Evolutionary conservation across 2,113 vertebrate species (phyloP), one percentile per base, ranked within the genome.

Genomic region (Neogale vison): DNA sequence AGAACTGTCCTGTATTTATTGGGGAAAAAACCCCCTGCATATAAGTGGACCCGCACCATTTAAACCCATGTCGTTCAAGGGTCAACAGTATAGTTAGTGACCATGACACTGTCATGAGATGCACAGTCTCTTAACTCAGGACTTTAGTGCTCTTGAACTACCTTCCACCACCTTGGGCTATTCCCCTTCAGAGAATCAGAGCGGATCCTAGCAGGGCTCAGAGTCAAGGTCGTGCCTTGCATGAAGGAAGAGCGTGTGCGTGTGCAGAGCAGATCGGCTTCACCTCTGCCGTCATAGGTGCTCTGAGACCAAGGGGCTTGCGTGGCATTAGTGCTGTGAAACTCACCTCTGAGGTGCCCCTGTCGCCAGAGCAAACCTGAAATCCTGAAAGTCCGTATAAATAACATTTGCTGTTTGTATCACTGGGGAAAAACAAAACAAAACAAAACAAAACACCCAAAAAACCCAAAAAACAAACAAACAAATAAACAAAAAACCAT

Each of bases 131-230:
- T 45, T 4, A 0, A 24, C 1, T 13, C 13, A 4, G 36, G 12
- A 31, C 2, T 8, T 63, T 26, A 18, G 11, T 65, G 90, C 47
- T 21, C 11, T 4, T 9, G 12, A 47, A 1, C 1, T 15, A 4
- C 3, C 7, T 2, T 15, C 18, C 0, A 3, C 1, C 7, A 4
- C 2, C 26, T 0, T 18, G 31, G 69, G 24, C 3, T 17, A 4
- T 2, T 42, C 42, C 29, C 45, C n/a, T 14, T 21, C 0, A 2
- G 47, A 85, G 42, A 80, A 23, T 9, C 10, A n/a, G 23, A 74
- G n/a, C 7, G 23, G 2, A 34, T 12, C 42, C 67, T 21, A 23
- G 42, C 50, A 45, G 12, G 61, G 50, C 5, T 45, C 69, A 76
- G 74, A 47, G 42, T 76, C 42, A 47, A 31, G 26, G 42, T 29